These are phyloP conservation scores for Panagrolaimus sp. DNA, from an alignment of 1,140 invertebrate species.

Conservation along the genomic window DNA sequence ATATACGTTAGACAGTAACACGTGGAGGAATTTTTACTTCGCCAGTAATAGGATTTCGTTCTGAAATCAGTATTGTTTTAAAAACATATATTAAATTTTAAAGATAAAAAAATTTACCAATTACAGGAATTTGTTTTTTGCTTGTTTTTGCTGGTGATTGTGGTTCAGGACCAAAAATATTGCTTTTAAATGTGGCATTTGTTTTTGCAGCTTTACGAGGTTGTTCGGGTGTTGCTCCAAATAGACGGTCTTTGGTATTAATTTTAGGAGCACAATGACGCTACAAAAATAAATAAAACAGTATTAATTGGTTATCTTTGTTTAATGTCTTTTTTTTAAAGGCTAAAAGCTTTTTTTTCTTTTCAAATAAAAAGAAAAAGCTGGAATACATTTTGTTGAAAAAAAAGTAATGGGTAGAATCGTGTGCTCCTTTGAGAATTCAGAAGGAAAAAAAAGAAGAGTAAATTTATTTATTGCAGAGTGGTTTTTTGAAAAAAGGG, in stretches of 20 bases:
- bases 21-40: conserved; percentile 44
- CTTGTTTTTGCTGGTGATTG: conserved; percentile 37
- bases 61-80: conserved; percentile 21
- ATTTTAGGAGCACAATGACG: conserved; percentile 42
- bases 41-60: conserved; percentile 47
- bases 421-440: no score
- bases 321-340: no score
- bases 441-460: no score
- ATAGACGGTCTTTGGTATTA: conserved; percentile 45
- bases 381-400: no score
- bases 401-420: no score
- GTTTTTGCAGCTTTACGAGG: conserved; percentile 23
- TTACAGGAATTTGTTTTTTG: conserved; percentile 40
- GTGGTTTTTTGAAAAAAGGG: no score
- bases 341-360: no score
- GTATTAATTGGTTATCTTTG: background rate
- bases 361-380: no score
- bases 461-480: no score
- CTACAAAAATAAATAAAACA: conserved; percentile 35
- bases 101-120: conserved; percentile 25
- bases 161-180: conserved; percentile 30
- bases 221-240: conserved; percentile 24
- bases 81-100: conserved; percentile 7
- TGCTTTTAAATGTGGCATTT: conserved; percentile 41
- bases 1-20: conserved; percentile 20